Percentiles rank a stretch among this genome's conserved stretches.
Evolutionary conservation across 2,888 invertebrate species (phyloP).

Genomic region (Eristalis intricaria): DNA sequence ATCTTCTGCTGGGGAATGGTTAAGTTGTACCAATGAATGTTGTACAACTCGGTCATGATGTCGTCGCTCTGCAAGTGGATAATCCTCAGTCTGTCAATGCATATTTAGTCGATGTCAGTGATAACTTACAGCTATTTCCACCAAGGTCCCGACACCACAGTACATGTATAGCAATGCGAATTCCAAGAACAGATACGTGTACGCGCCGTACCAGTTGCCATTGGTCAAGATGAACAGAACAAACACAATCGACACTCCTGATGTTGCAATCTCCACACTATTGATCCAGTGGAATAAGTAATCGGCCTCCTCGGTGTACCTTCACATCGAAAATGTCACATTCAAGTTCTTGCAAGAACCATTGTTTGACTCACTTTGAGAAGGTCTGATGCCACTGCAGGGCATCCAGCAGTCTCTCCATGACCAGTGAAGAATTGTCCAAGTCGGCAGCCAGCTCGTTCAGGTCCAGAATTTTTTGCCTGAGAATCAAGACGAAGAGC

Average conservation of each 20-base stretch:
- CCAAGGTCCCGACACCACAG: conserved; percentile 74
- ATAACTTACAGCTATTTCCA: conserved; percentile 73
- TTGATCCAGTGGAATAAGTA: conserved; percentile 21
- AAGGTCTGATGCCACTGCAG: conserved; percentile 73
- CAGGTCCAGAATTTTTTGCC: conserved; percentile 69
- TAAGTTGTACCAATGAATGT: conserved; percentile 71
- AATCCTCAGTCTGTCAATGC: neutral
- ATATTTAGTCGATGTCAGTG: neutral
- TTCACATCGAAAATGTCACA: neutral
- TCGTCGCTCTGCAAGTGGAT: conserved; percentile 11
- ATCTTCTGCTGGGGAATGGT: conserved; percentile 59
- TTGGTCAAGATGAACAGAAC: conserved; percentile 73
- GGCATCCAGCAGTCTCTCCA: conserved; percentile 61
- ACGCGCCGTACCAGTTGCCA: conserved; percentile 74
- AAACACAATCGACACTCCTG: conserved; percentile 72
- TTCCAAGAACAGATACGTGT: conserved; percentile 67
- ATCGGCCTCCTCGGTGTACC: conserved; percentile 9
- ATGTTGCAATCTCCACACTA: conserved; percentile 69
- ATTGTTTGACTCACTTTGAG: conserved; percentile 3
- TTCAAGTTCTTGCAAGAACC: neutral
- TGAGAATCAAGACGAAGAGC: conserved; percentile 73
- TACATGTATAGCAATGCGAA: conserved; percentile 74
- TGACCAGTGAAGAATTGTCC: neutral
- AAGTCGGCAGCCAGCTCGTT: conserved; percentile 54
- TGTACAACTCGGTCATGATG: conserved; percentile 61